Evolutionary conservation across 2,888 invertebrate species (phyloP).

Genomic region (Nebria brevicollis): DNA sequence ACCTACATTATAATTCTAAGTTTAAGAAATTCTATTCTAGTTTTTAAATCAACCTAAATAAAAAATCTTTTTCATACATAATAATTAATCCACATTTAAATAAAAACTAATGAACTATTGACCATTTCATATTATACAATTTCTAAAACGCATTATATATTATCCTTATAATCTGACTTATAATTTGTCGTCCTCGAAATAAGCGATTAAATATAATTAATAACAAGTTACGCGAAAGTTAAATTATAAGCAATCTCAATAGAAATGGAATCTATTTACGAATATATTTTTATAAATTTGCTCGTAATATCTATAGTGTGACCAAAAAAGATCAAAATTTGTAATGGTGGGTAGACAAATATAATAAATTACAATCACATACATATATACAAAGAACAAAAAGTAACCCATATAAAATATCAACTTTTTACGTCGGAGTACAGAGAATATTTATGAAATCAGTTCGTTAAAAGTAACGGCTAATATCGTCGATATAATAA

Average conservation of each 20-base stretch:
- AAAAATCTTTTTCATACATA: background rate
- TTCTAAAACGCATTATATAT: too few species aligned
- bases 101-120: too few species aligned
- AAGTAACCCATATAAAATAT: background rate
- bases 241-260: too few species aligned
- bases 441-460: background rate
- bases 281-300: too few species aligned
- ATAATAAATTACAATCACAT: background rate
- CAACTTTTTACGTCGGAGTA: background rate
- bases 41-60: background rate
- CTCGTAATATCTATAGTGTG: too few species aligned
- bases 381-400: background rate
- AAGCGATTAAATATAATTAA: too few species aligned
- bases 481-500: background rate
- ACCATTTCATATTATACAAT: too few species aligned
- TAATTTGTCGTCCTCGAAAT: too few species aligned
- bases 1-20: background rate
- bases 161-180: too few species aligned
- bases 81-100: too few species aligned
- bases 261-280: too few species aligned
- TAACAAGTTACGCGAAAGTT: too few species aligned
- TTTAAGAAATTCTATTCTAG: background rate
- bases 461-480: slow-evolving; percentile 1
- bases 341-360: background rate
- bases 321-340: background rate